Percentiles rank a stretch among this genome's conserved stretches.
Evolutionary conservation across 2,113 vertebrate genomes (phyloP).

Genomic region (Acrocephalus arundinaceus): DNA sequence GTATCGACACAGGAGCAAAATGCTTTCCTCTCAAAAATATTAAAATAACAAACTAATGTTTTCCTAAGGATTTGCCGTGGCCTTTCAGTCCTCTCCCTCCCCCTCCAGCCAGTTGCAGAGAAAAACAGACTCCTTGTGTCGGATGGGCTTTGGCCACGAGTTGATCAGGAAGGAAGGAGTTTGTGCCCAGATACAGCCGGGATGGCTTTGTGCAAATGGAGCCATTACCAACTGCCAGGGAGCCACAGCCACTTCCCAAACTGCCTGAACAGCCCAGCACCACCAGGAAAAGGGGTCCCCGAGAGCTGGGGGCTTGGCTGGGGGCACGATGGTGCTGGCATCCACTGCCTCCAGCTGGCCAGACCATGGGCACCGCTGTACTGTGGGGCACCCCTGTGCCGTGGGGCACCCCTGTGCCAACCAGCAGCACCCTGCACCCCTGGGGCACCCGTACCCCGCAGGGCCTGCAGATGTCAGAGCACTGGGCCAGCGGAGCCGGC

Average conservation of each 20-base stretch:
- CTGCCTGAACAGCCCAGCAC: neutral
- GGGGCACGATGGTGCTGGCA: neutral
- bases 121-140: constrained; percentile 28
- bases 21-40: constrained; percentile 63
- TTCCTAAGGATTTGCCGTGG: neutral
- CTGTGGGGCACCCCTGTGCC: neutral
- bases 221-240: neutral
- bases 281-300: accelerated
- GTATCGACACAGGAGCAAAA: constrained; percentile 61
- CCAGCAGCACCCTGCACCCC: neutral
- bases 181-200: constrained; percentile 10
- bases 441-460: accelerated
- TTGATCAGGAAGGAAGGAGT: neutral
- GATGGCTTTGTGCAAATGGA: constrained; percentile 3
- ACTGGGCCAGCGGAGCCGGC: neutral
- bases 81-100: neutral
- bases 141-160: constrained; percentile 27
- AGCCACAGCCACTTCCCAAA: neutral
- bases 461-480: neutral
- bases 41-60: constrained; percentile 29
- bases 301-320: accelerated
- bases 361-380: neutral
- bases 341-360: accelerated
- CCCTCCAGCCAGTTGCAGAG: neutral
- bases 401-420: neutral